These are phyloP conservation scores for Montifringilla adamsi DNA, from an alignment of 2,113 vertebrate genomes.

Conservation along the genomic window DNA sequence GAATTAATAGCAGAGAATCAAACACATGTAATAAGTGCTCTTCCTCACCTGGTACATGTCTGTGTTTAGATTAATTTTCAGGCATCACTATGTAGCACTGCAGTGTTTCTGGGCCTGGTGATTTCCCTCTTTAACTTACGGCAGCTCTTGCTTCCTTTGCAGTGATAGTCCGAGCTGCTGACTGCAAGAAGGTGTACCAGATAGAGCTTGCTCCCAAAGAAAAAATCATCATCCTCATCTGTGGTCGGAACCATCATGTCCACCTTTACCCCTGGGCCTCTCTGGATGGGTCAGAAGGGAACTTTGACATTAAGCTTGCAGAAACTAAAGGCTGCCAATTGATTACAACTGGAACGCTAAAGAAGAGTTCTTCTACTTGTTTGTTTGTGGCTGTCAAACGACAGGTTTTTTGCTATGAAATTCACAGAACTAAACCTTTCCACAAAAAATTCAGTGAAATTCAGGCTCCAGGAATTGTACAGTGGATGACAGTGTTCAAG, in stretches of 20 bases:
- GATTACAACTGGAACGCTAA: constrained; percentile 79
- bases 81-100: background rate
- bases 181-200: constrained; percentile 96
- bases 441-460: constrained; percentile 86
- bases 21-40: background rate
- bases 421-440: constrained; percentile 85
- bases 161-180: constrained; percentile 94
- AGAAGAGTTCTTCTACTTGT: constrained; percentile 79
- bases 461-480: constrained; percentile 84
- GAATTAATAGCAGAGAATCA: background rate
- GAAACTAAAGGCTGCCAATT: constrained; percentile 96
- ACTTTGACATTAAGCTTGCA: constrained; percentile 85
- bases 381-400: constrained; percentile 91
- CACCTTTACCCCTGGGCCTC: constrained; percentile 88
- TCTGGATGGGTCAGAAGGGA: constrained; percentile 87
- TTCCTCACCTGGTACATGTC: background rate
- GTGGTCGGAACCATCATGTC: constrained; percentile 89
- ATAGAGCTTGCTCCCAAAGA: constrained; percentile 89
- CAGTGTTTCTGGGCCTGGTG: background rate
- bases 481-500: constrained; percentile 90
- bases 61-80: background rate
- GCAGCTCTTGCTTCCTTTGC: background rate
- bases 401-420: constrained; percentile 91
- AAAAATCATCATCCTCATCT: constrained; percentile 85
- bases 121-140: background rate